These are phyloP conservation scores for Entomobrya multifasciata DNA, from an alignment of 2,888 invertebrate species.

Conservation along the genomic window DNA sequence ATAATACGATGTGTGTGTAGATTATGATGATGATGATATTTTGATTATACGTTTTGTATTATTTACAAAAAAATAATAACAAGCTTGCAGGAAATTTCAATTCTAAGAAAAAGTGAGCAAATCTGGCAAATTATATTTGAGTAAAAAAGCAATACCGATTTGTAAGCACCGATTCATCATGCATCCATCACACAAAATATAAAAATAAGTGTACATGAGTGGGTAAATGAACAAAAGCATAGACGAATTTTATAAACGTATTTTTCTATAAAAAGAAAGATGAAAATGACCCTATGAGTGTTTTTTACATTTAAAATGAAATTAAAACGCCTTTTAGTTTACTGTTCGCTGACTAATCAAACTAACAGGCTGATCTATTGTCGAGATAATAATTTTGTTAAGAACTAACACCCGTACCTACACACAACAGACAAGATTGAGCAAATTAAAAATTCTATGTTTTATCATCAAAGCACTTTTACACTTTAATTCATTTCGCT, in stretches of 20 bases:
- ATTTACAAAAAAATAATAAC: constrained; percentile 57
- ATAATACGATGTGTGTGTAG: constrained; percentile 60
- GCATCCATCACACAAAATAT: constrained; percentile 32
- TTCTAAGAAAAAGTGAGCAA: constrained; percentile 71
- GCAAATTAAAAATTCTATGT: constrained; percentile 14
- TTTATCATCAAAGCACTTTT: constrained; percentile 50
- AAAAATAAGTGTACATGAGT: constrained; percentile 8
- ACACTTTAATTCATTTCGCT: constrained; percentile 58
- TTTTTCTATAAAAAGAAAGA: not conserved
- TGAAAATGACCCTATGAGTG: constrained; percentile 26
- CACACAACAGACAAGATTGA: not conserved
- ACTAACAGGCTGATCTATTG: constrained; percentile 50
- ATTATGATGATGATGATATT: constrained; percentile 68
- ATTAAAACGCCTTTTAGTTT: constrained; percentile 48
- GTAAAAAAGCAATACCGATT: constrained; percentile 37
- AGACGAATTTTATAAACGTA: no score
- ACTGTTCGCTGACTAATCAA: constrained; percentile 60
- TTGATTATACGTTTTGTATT: constrained; percentile 70
- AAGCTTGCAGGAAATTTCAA: constrained; percentile 56
- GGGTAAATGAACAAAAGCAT: not conserved
- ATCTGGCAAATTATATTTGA: constrained; percentile 48
- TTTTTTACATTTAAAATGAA: constrained; percentile 21
- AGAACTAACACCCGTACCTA: constrained; percentile 25
- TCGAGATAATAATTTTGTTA: constrained; percentile 57
- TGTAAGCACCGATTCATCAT: constrained; percentile 42